Evolutionary conservation across 2,888 invertebrate genomes (phyloP).

Genomic region (Caenorhabditis sp.): DNA sequence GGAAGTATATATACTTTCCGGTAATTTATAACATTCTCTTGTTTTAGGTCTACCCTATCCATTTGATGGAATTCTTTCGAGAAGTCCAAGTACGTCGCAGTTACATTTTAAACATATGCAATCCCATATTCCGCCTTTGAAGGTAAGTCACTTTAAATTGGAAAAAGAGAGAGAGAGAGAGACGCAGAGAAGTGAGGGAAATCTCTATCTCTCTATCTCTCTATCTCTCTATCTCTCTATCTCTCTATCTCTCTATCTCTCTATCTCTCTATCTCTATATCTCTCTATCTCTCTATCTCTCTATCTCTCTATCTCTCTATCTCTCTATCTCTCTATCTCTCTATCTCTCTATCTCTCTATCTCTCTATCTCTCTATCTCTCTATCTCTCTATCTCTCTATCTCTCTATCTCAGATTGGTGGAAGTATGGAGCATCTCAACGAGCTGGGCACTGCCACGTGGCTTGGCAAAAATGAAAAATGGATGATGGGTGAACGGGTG

Average conservation of each 20-base stretch:
- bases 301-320: too few species aligned
- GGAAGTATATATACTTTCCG: slow-evolving; percentile 15
- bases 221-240: too few species aligned
- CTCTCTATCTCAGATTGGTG: slow-evolving; percentile 45
- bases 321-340: too few species aligned
- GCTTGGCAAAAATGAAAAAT: slow-evolving; percentile 39
- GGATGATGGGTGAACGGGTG: slow-evolving; percentile 39
- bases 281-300: too few species aligned
- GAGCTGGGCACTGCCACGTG: slow-evolving; percentile 28
- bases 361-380: too few species aligned
- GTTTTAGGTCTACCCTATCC: slow-evolving; percentile 52
- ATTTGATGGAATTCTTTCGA: slow-evolving; percentile 46
- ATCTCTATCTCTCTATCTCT: too few species aligned
- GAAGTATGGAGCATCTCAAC: slow-evolving; percentile 49
- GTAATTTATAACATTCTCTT: not conserved
- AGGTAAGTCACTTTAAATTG: slow-evolving; percentile 12
- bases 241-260: too few species aligned
- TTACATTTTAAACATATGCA: slow-evolving; percentile 40
- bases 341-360: too few species aligned
- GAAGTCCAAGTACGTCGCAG: slow-evolving; percentile 50
- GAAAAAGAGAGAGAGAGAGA: not conserved
- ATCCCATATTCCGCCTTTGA: slow-evolving; percentile 37
- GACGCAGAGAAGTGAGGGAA: too few species aligned
- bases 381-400: too few species aligned
- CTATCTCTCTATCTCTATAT: too few species aligned